phyloP scores from a whole-genome alignment of 2,113 vertebrate species.

The Calonectris borealis region DNA sequence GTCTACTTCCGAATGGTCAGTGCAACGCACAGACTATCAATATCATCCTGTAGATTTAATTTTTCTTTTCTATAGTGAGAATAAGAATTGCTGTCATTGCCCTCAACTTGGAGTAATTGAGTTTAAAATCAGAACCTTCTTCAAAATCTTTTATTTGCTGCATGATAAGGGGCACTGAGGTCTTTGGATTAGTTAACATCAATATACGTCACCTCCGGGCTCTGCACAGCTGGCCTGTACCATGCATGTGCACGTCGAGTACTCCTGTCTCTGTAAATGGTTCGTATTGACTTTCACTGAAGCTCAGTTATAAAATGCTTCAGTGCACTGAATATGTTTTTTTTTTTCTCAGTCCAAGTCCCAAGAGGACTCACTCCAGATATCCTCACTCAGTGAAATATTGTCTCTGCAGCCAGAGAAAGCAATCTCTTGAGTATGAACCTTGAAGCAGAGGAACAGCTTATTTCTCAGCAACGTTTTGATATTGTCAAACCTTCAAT shows the following conservation, averaged over 20 bases:
- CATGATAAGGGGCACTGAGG: background rate
- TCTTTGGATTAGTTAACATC: background rate
- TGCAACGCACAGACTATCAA: background rate
- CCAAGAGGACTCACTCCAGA: slow-evolving; percentile 10
- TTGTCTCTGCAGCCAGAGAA: slow-evolving; percentile 29
- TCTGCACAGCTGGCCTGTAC: background rate
- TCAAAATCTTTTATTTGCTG: background rate
- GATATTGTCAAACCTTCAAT: background rate
- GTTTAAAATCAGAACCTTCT: background rate
- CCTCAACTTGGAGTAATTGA: background rate
- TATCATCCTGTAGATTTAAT: background rate
- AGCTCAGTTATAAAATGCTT: slow-evolving; percentile 39
- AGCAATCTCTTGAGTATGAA: background rate
- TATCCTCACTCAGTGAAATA: slow-evolving; percentile 46
- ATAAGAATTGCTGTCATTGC: background rate
- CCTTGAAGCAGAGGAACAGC: background rate
- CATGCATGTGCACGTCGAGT: background rate
- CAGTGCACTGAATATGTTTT: slow-evolving; percentile 16
- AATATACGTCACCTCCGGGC: background rate
- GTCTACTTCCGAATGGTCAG: background rate
- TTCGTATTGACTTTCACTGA: background rate
- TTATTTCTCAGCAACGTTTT: slow-evolving; percentile 21
- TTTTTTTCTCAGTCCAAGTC: background rate
- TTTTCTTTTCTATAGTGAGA: background rate
- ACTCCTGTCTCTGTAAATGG: background rate